Base-by-base conservation (phyloP, 2,888 invertebrate species). In the Lysandra coridon region DNA sequence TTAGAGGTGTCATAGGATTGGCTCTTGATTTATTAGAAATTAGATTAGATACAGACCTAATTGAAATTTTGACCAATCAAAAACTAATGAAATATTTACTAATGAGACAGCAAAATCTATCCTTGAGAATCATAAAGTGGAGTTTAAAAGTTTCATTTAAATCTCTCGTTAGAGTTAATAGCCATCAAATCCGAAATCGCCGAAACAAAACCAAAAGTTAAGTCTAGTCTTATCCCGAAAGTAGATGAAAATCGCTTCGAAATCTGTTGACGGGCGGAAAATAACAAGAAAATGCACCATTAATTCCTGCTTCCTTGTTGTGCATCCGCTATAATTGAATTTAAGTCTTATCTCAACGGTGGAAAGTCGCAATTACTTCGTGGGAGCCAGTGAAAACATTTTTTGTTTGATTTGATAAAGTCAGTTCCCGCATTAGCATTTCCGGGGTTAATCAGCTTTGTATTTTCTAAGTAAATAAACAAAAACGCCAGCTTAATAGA, bases 361-460 rank as follows among this genome's bases (percentile, higher is more conserved):
- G 44, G 78, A 83, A 75, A 73, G 79, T 80, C 75, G 10, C 80
- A 77, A 81, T 76, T 82, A 2, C 14, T 17, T 75, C 77, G 64
- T 33, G 10, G 5, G 37, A n/a, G 30, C n/a, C 5, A 57, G 23
- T 23, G 80, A 80, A 81, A 81, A 81, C 79, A 83, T 83, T 84
- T 83, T 86, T 86, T 85, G 82, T 85, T 89, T 88, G 88, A 89
- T 90, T 90, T 87, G 83, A 85, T 83, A 84, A 85, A 85, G 85
- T 84, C 84, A 83, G 83, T 83, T 83, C 81, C 82, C 81, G 88
- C 88, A 92, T 92, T 92, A 90, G 88, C 88, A 90, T 89, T 89
- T 79, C 81, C 86, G 83, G 83, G 83, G 85, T 85, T 88, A 93
- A 90, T 90, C 92, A 87, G 87, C 88, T 91, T 90, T 89, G 87